Conservation (phyloP, 2,888 invertebrate species). For the Hipparchia semele region DNA sequence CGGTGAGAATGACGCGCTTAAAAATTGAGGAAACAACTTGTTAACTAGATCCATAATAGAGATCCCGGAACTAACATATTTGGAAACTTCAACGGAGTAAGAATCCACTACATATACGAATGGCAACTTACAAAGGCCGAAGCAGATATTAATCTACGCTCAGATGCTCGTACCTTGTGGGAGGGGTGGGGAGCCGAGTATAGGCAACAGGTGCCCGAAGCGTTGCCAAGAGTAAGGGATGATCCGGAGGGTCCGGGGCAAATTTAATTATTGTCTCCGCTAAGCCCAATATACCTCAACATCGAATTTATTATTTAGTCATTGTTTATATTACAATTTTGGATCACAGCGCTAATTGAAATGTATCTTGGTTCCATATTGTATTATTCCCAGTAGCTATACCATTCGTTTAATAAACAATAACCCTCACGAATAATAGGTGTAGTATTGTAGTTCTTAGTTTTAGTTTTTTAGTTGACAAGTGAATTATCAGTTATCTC, state of each 20-base stretch:
- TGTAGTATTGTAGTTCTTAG: neutral
- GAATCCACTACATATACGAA: conserved; percentile 18
- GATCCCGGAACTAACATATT: conserved; percentile 1
- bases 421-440: neutral
- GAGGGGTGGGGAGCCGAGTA: conserved; percentile 17
- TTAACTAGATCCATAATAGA: neutral
- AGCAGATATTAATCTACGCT: conserved; percentile 38
- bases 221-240: conserved; percentile 36
- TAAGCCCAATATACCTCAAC: conserved; percentile 24
- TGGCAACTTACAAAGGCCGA: conserved; percentile 32
- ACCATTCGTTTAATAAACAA: neutral
- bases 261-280: conserved; percentile 39
- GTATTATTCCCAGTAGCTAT: neutral
- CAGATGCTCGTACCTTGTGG: conserved; percentile 21
- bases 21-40: neutral
- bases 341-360: conserved; percentile 20
- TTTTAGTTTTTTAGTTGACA: neutral
- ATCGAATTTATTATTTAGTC: conserved; percentile 38
- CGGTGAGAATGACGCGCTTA: neutral
- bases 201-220: conserved; percentile 40
- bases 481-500: no score
- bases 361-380: conserved; percentile 1
- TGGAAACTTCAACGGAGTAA: conserved; percentile 11
- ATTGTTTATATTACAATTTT: conserved; percentile 26
- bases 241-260: conserved; percentile 36